Evolutionary conservation across 2,888 invertebrate genomes (phyloP).

Genomic region (Cryptocephalus moraei): DNA sequence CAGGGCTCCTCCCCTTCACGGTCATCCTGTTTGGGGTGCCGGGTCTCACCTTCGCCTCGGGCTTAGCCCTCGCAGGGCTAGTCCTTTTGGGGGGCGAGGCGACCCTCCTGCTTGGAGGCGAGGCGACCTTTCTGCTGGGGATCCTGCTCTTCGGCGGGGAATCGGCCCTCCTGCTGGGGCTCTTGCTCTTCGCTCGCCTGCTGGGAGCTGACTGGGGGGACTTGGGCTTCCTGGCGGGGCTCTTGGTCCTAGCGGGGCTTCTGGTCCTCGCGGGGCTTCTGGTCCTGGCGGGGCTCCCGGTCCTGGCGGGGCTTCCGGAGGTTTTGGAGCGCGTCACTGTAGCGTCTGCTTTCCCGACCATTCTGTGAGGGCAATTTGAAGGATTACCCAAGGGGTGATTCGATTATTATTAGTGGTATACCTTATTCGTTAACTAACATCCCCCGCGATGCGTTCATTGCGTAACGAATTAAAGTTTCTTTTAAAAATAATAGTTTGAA

Average conservation of each 20-base stretch:
- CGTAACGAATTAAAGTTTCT: too few relatives aligned
- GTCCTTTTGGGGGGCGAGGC: slow-evolving; percentile 3
- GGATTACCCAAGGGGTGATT: too few relatives aligned
- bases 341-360: slow-evolving; percentile 13
- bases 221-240: slow-evolving; percentile 26
- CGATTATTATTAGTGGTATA: too few relatives aligned
- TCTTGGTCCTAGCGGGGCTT: slow-evolving; percentile 20
- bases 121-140: slow-evolving; percentile 7
- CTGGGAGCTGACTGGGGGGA: slow-evolving; percentile 2
- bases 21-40: slow-evolving; percentile 9
- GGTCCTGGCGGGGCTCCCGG: slow-evolving; percentile 7
- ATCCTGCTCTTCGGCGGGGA: slow-evolving; percentile 7
- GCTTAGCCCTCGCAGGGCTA: slow-evolving; percentile 9
- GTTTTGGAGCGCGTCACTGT: slow-evolving; percentile 11
- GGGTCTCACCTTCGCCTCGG: slow-evolving; percentile 11
- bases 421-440: too few relatives aligned
- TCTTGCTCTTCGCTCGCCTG: slow-evolving; percentile 13
- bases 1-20: slow-evolving; percentile 11
- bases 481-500: too few relatives aligned
- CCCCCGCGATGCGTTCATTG: too few relatives aligned
- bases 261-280: slow-evolving; percentile 12
- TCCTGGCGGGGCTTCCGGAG: slow-evolving; percentile 8
- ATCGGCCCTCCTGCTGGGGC: slow-evolving; percentile 8
- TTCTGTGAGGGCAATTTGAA: slow-evolving; percentile 4
- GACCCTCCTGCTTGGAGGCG: slow-evolving; percentile 3